These are phyloP conservation scores for Gastrophysa polygoni DNA, from an alignment of 2,888 invertebrate genomes.

Conservation along the genomic window DNA sequence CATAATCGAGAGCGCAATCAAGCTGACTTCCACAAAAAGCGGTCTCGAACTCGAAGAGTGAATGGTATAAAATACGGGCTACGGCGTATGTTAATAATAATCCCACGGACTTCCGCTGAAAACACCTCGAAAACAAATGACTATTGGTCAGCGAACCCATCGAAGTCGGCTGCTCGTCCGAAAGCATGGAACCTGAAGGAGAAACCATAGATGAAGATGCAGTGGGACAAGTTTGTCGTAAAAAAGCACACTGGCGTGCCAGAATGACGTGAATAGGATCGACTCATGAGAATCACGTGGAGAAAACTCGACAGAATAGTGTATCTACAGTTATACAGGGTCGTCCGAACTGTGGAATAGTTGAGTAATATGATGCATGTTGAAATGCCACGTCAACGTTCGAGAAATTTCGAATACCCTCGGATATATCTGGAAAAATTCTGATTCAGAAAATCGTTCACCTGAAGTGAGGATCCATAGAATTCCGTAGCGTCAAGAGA, in stretches of 20 bases:
- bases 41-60: constrained; percentile 22
- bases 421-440: too few relatives aligned
- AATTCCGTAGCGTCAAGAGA: too few relatives aligned
- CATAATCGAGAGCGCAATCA: not conserved
- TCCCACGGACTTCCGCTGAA: constrained; percentile 39
- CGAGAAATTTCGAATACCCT: too few relatives aligned
- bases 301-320: too few relatives aligned
- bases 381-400: too few relatives aligned
- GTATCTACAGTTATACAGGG: too few relatives aligned
- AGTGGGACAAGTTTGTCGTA: constrained; percentile 32
- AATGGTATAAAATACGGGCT: constrained; percentile 29
- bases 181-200: not conserved
- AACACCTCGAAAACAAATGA: constrained; percentile 34
- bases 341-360: too few relatives aligned
- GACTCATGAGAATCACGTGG: too few relatives aligned
- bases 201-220: constrained; percentile 25
- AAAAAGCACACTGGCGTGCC: constrained; percentile 29
- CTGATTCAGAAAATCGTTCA: too few relatives aligned
- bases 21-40: constrained; percentile 15
- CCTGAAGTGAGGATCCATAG: too few relatives aligned
- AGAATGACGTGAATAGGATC: not conserved
- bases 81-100: constrained; percentile 36
- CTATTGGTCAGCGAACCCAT: constrained; percentile 44
- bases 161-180: constrained; percentile 9
- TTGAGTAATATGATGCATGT: too few relatives aligned